Evolutionary conservation across 1,140 invertebrate genomes (phyloP).

Genomic region (Argopecten irradians): DNA sequence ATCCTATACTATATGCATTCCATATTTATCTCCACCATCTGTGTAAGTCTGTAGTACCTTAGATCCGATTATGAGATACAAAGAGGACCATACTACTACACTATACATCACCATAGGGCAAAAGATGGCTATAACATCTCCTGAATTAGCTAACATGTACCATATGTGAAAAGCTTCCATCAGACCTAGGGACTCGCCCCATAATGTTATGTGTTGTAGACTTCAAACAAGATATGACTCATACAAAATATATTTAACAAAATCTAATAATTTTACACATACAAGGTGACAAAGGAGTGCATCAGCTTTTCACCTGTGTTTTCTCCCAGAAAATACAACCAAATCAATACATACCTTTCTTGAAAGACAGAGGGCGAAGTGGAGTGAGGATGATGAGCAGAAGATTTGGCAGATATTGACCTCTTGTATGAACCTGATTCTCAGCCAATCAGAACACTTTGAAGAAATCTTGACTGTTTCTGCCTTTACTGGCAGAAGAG

Average conservation of each 20-base stretch:
- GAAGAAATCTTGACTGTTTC: conserved; percentile 17
- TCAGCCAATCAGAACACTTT: conserved; percentile 21
- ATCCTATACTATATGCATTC: neutral
- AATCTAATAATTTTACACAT: neutral
- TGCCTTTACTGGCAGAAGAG: conserved; percentile 20
- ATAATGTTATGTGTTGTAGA: conserved; percentile 12
- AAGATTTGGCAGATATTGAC: conserved; percentile 15
- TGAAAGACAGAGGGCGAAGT: conserved; percentile 14
- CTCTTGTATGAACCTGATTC: neutral
- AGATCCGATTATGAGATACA: neutral
- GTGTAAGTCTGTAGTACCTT: neutral
- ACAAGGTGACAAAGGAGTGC: neutral
- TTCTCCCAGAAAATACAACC: neutral
- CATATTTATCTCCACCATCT: neutral
- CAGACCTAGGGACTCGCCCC: neutral
- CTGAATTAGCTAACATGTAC: conserved; percentile 13
- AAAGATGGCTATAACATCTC: neutral
- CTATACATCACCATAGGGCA: neutral
- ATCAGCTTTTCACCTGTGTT: neutral
- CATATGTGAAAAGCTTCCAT: neutral
- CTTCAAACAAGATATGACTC: conserved; percentile 2
- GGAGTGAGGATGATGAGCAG: conserved; percentile 13
- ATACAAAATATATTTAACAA: conserved; percentile 16
- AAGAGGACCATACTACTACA: neutral
- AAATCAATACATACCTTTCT: conserved; percentile 14